phyloP scores from a whole-genome alignment of 2,113 vertebrate genomes.

The Entosphenus tridentatus region DNA sequence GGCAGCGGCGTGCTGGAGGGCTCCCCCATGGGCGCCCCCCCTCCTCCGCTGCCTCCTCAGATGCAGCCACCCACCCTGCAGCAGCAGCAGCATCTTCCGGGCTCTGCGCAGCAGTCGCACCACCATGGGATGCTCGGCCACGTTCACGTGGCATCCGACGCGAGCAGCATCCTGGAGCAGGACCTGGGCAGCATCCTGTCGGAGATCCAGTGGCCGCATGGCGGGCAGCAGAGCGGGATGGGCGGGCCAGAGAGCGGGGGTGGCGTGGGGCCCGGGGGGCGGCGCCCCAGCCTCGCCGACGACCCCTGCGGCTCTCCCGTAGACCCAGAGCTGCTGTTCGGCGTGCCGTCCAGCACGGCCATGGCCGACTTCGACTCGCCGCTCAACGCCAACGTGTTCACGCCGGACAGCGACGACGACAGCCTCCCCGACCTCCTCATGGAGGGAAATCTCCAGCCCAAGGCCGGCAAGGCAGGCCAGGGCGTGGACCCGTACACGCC shows the following conservation, averaged over 20 bases:
- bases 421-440: slow-evolving; percentile 1
- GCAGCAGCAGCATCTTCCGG: slow-evolving; percentile 19
- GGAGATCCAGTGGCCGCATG: slow-evolving; percentile 47
- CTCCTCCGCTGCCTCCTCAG: slow-evolving; percentile 17
- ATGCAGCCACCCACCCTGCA: slow-evolving; percentile 25
- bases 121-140: slow-evolving; percentile 78
- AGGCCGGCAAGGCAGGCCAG: neutral
- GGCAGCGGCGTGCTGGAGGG: slow-evolving; percentile 81
- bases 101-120: slow-evolving; percentile 50
- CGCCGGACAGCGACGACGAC: neutral
- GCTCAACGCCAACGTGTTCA: neutral
- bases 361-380: neutral
- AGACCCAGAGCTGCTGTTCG: slow-evolving; percentile 1
- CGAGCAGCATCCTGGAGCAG: slow-evolving; percentile 22
- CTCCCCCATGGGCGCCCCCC: slow-evolving; percentile 40
- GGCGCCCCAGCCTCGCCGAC: neutral
- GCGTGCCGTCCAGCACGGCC: neutral
- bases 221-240: neutral
- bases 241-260: neutral
- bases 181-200: slow-evolving; percentile 21
- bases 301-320: slow-evolving; percentile 2
- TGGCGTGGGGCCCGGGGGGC: no score
- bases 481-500: neutral
- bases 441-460: neutral
- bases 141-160: slow-evolving; percentile 76